Evolutionary conservation across 2,797 vertebrate genomes (phyloP).

Genomic region (Enteromius unitaeniatus): DNA sequence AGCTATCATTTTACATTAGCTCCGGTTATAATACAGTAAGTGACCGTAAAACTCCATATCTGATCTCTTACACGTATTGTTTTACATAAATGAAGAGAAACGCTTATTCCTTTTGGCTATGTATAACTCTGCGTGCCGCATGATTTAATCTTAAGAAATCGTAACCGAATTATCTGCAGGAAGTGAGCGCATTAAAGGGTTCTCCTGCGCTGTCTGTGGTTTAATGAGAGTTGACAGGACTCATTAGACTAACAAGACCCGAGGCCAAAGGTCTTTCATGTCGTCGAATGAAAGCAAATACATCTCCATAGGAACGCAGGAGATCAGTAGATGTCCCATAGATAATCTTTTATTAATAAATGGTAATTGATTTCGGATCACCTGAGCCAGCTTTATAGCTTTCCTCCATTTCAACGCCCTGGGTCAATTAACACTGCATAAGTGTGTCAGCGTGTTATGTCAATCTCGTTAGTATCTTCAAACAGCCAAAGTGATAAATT

Average conservation of each 20-base stretch:
- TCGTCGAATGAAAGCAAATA: constrained; percentile 7
- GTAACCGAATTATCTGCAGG: constrained; percentile 25
- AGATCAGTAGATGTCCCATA: constrained; percentile 16
- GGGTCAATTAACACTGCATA: neutral
- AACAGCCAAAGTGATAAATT: neutral
- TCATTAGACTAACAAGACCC: constrained; percentile 40
- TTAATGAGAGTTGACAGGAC: constrained; percentile 44
- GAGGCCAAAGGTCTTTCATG: constrained; percentile 38
- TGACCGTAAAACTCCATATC: neutral
- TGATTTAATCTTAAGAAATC: constrained; percentile 28
- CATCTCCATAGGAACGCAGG: constrained; percentile 8
- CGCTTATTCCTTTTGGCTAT: constrained; percentile 7
- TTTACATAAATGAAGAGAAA: constrained; percentile 15
- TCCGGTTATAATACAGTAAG: neutral
- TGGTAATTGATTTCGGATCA: constrained; percentile 12
- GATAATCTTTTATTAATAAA: constrained; percentile 28
- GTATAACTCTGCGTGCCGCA: neutral
- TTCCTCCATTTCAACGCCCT: neutral
- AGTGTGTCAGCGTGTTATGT: neutral
- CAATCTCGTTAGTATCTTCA: constrained; percentile 14
- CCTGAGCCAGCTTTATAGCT: neutral
- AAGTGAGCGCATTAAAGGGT: constrained; percentile 39
- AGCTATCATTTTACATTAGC: constrained; percentile 15
- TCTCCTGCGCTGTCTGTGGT: constrained; percentile 23
- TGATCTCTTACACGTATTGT: neutral